Percentiles rank a stretch among this genome's conserved stretches.
phyloP scores from a whole-genome alignment of 2,113 vertebrate genomes.

The Callipepla squamata region DNA sequence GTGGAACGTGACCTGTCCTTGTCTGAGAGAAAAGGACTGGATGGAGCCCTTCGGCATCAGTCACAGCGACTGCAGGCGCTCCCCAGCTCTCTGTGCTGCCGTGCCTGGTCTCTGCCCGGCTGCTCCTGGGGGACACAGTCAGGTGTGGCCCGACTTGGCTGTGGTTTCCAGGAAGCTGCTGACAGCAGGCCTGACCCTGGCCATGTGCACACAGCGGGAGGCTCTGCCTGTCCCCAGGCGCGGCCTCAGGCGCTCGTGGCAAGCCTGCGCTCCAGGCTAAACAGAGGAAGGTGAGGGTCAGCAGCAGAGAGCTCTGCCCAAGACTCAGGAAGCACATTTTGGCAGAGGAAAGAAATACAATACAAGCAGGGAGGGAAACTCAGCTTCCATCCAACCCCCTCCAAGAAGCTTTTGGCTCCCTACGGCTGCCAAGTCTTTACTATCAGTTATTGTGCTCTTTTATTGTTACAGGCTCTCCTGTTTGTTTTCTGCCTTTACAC shows the following conservation, averaged over 20 bases:
- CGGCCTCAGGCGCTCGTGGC: conserved; percentile 83
- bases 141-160: conserved; percentile 63
- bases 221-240: conserved; percentile 62
- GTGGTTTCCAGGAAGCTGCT: conserved; percentile 35
- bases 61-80: accelerated
- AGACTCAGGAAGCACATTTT: conserved; percentile 86
- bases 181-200: conserved; percentile 67
- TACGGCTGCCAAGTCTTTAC: conserved; percentile 40
- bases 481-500: conserved; percentile 36
- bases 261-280: conserved; percentile 79
- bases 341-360: conserved; percentile 94
- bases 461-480: conserved; percentile 30
- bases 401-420: conserved; percentile 59
- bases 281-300: conserved; percentile 90
- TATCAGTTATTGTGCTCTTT: conserved; percentile 5
- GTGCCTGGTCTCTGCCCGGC: not conserved
- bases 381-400: conserved; percentile 59
- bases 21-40: not conserved
- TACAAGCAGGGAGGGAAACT: conserved; percentile 74
- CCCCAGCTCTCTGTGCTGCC: not conserved
- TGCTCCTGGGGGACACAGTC: not conserved
- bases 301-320: conserved; percentile 80
- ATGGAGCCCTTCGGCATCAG: not conserved
- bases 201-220: conserved; percentile 28
- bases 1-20: not conserved